Base-by-base conservation (phyloP, 2,113 vertebrate species). In the Hippocampus comes region DNA sequence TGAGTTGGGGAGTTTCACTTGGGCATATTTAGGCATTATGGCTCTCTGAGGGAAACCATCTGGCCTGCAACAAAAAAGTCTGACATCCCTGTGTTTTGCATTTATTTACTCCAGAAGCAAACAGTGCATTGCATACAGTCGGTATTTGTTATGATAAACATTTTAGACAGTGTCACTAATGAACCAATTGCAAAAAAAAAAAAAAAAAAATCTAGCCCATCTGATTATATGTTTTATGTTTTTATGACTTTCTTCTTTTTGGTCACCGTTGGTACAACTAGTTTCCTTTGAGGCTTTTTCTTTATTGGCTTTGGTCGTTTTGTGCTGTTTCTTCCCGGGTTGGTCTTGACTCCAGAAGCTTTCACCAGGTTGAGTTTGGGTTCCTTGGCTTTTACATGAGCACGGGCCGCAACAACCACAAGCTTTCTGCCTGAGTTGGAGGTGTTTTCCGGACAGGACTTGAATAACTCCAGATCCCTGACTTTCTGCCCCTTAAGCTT, bases 401-500 rank as follows among this genome's bases (percentile, higher is more conserved):
- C 60, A 2, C 51, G 5, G 5, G 41, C 15, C 38, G 46, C 38
- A 23, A 17, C 56, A 21, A 49, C 38, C 21, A 18, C 51, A 21
- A 34, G 49, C 34, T 57, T 64, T 21, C 73, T 34, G 5, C 49
- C 34, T 43, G 72, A 51, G 43, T 67, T 43, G 70, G 23, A 61
- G 8, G 57, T 63, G 84, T 79, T 88, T 27, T 89, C 91, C 4
- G 78, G 90, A 71, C 96, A 99, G 68, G 81, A 89, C 71, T 82
- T 88, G 66, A 96, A 97, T 27, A 88, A 57, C 0, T 83, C 63
- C 63, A 91, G 82, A 4, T 93, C 89, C 79, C 80, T 87, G 77
- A 98, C 91, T 34, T 87, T 93, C 81, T 92, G 89, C 56, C 94
- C 95, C 2, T 2, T 87, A 48, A 91, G 80, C 68, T 93, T 88